phyloP scores from a whole-genome alignment of 2,888 invertebrate genomes.

The Carpatolechia fugitivella region DNA sequence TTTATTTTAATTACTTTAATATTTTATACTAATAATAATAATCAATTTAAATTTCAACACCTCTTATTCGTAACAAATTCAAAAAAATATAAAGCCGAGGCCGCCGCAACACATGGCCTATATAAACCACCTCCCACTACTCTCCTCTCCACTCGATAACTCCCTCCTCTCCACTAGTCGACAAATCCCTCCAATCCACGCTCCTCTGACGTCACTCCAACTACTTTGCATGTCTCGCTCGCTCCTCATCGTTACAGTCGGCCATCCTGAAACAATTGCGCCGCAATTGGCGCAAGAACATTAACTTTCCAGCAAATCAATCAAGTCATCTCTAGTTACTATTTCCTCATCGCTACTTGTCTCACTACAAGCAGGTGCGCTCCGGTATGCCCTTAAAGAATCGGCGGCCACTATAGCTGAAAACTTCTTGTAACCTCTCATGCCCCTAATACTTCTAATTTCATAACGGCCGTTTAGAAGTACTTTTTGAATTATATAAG shows the following conservation, averaged over 20 bases:
- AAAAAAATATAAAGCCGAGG: too few species aligned
- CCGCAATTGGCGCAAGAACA: constrained; percentile 21
- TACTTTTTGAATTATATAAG: background rate
- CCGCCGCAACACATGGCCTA: too few species aligned
- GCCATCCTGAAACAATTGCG: constrained; percentile 24
- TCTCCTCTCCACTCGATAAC: too few species aligned
- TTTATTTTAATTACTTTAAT: too few species aligned
- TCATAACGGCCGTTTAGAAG: background rate
- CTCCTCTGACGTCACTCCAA: too few species aligned
- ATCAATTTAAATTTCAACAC: too few species aligned
- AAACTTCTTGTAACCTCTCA: constrained; percentile 2
- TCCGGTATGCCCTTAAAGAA: background rate
- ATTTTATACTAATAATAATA: too few species aligned
- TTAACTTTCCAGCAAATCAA: background rate
- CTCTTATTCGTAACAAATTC: too few species aligned
- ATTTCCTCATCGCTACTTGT: background rate
- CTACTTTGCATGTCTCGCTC: too few species aligned
- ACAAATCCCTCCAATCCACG: too few species aligned
- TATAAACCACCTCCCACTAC: too few species aligned
- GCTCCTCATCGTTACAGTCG: constrained; percentile 13
- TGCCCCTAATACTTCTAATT: background rate
- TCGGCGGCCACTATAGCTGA: background rate
- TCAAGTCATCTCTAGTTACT: background rate
- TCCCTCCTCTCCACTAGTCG: too few species aligned
- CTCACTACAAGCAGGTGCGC: background rate